Evolutionary conservation across 2,888 invertebrate genomes (phyloP).

Genomic region (Erebia epiphron): DNA sequence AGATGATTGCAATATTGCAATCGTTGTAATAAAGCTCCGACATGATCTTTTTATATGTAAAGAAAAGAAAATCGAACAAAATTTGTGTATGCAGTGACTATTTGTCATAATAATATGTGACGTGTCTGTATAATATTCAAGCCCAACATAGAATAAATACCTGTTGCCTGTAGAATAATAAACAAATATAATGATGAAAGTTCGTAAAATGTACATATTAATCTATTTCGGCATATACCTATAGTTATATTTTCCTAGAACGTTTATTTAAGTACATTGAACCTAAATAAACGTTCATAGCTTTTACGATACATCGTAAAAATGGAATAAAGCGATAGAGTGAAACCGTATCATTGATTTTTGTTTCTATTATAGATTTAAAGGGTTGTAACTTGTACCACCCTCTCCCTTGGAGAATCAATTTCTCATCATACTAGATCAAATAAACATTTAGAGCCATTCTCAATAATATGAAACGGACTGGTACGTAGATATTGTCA

Average conservation of each 20-base stretch:
- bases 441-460: too few relatives aligned
- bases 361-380: background rate
- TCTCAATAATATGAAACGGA: too few relatives aligned
- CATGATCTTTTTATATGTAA: too few relatives aligned
- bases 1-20: too few relatives aligned
- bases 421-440: background rate
- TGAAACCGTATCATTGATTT: background rate
- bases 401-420: background rate
- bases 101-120: too few relatives aligned
- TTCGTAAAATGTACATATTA: background rate
- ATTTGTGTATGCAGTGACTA: too few relatives aligned
- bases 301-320: constrained; percentile 13
- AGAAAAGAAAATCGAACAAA: too few relatives aligned
- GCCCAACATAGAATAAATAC: background rate
- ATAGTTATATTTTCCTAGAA: background rate
- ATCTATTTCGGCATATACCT: background rate
- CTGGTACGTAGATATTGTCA: too few relatives aligned
- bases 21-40: too few relatives aligned
- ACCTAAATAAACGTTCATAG: constrained; percentile 1
- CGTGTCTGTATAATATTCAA: too few relatives aligned
- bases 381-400: background rate
- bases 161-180: background rate
- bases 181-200: background rate
- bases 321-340: background rate
- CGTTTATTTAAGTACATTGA: background rate